Evolutionary conservation across 1,140 invertebrate species (phyloP).

Genomic region (Drosophila kurseongensis): DNA sequence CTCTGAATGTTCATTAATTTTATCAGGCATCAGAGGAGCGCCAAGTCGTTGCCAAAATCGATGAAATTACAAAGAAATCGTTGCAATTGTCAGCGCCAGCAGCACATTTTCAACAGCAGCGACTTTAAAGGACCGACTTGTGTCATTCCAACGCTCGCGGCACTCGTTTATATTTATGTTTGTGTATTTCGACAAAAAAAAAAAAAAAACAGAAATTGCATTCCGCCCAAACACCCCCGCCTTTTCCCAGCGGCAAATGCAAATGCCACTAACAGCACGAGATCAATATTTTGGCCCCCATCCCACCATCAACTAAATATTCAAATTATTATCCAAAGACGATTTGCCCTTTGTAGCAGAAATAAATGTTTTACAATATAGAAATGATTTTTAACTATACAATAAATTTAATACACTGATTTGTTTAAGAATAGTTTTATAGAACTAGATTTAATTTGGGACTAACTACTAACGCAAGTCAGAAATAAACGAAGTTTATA

Average conservation of each 20-base stretch:
- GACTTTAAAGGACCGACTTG: conserved; percentile 4
- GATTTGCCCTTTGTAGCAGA: conserved; percentile 8
- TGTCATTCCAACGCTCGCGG: conserved; percentile 11
- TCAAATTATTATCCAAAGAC: conserved; percentile 9
- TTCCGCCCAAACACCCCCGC: conserved; percentile 24
- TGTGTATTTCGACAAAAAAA: conserved; percentile 11
- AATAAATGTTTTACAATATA: background rate
- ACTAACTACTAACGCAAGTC: background rate
- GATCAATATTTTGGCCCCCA: conserved; percentile 7
- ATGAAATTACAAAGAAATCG: conserved; percentile 63
- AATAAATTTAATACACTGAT: too few relatives aligned
- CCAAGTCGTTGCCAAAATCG: conserved; percentile 39
- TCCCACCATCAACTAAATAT: conserved; percentile 3
- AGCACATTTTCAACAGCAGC: conserved; percentile 6
- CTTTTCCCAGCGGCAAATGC: background rate
- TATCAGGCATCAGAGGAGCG: conserved; percentile 34
- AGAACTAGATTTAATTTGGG: too few relatives aligned
- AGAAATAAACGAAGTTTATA: background rate
- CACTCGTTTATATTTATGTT: conserved; percentile 44
- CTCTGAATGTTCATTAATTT: conserved; percentile 73
- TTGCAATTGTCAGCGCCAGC: conserved; percentile 49
- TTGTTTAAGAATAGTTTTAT: too few relatives aligned
- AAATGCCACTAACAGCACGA: conserved; percentile 8
- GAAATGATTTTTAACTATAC: background rate
- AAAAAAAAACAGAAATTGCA: conserved; percentile 69